Percentiles rank a stretch among this genome's conserved stretches.
phyloP scores from a whole-genome alignment of 1,140 invertebrate genomes.

The Gryllus bimaculatus region DNA sequence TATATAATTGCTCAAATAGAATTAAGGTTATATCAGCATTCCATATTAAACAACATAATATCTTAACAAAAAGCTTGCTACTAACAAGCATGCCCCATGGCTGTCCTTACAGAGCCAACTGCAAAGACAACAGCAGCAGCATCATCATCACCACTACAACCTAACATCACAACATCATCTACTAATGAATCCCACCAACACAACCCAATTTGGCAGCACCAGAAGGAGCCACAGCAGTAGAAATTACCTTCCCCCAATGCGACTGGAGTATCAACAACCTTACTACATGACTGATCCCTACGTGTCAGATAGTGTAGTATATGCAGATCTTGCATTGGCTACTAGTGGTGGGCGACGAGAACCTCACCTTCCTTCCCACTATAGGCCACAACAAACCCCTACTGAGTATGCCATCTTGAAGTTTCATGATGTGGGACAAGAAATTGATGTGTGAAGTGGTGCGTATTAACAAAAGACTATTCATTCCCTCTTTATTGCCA shows the following conservation, averaged over 20 bases:
- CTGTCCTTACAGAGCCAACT: constrained; percentile 19
- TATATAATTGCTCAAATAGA: too few relatives aligned
- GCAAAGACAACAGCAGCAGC: constrained; percentile 17
- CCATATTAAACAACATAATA: too few relatives aligned
- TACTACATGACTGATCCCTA: constrained; percentile 18
- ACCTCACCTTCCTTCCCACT: constrained; percentile 11
- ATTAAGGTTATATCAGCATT: too few relatives aligned
- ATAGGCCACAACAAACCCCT: constrained; percentile 24
- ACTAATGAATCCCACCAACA: constrained; percentile 12
- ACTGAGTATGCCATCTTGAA: constrained; percentile 62
- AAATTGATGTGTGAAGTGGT: constrained; percentile 59
- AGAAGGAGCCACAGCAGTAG: constrained; percentile 12
- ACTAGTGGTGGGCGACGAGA: constrained; percentile 15
- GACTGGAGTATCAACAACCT: constrained; percentile 21
- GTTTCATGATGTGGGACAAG: constrained; percentile 63
- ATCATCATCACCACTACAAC: constrained; percentile 21
- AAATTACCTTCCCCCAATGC: constrained; percentile 17
- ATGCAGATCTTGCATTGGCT: constrained; percentile 29
- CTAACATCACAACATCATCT: constrained; percentile 19
- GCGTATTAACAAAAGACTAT: not conserved
- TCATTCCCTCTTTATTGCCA: too few relatives aligned
- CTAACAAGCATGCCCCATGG: constrained; percentile 16
- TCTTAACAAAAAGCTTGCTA: not conserved
- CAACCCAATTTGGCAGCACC: constrained; percentile 10
- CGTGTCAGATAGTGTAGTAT: constrained; percentile 27